These are phyloP conservation scores for Clarias batrachus DNA, from an alignment of 2,113 vertebrate species.

Conservation along the genomic window DNA sequence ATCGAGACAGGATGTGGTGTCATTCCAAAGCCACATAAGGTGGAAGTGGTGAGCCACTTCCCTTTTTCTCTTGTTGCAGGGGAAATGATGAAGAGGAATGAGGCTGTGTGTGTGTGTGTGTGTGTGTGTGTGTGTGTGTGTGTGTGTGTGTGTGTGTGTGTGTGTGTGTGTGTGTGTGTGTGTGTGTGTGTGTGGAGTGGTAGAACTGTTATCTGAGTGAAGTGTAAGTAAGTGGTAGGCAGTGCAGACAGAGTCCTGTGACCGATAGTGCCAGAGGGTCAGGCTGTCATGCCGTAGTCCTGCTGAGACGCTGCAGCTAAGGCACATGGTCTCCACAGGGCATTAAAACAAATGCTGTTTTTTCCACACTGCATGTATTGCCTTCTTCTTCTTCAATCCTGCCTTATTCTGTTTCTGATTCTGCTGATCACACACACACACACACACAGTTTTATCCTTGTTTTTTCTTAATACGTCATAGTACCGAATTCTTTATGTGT, in stretches of 20 bases:
- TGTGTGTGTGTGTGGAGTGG: background rate
- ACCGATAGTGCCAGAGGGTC: background rate
- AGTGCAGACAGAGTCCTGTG: background rate
- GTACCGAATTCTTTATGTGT: background rate
- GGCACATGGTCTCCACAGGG: slow-evolving; percentile 13
- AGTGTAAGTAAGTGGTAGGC: slow-evolving; percentile 28
- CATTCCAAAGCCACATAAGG: slow-evolving; percentile 23
- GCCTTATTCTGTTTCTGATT: background rate
- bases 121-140: background rate
- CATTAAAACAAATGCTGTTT: slow-evolving; percentile 18
- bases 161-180: background rate
- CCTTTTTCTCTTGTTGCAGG: slow-evolving; percentile 27
- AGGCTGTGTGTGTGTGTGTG: background rate
- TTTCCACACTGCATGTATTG: background rate
- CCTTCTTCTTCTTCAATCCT: background rate
- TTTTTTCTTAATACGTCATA: background rate
- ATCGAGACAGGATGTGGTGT: slow-evolving; percentile 49
- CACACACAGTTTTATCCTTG: background rate
- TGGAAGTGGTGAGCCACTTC: slow-evolving; percentile 51
- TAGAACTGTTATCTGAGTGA: background rate
- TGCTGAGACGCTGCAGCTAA: slow-evolving; percentile 8
- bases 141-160: too few species aligned
- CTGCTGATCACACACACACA: background rate
- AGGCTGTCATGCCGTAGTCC: background rate
- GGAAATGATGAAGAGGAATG: slow-evolving; percentile 31